Conservation (phyloP, 2,888 invertebrate species). For the Ormia ochracea region DNA sequence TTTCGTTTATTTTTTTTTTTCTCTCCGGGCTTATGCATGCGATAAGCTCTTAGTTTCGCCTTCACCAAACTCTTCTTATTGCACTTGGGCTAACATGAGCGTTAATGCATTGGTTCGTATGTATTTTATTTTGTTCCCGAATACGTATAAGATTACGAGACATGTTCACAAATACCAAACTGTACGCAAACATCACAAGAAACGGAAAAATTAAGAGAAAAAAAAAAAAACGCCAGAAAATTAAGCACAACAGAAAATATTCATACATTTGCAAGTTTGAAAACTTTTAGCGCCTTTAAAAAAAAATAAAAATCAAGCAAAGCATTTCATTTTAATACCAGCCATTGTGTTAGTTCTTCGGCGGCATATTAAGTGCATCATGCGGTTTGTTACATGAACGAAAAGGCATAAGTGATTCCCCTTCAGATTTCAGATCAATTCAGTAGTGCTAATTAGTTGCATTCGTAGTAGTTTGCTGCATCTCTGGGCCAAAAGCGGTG, state of each 20-base stretch:
- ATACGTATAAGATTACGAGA: constrained; percentile 57
- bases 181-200: constrained; percentile 39
- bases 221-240: constrained; percentile 18
- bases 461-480: too few relatives aligned
- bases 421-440: too few relatives aligned
- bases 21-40: constrained; percentile 53
- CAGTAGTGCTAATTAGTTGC: too few relatives aligned
- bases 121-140: constrained; percentile 17
- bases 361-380: neutral
- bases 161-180: constrained; percentile 61
- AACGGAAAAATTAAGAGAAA: neutral
- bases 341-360: neutral
- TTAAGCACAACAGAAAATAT: constrained; percentile 56
- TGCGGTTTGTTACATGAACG: neutral
- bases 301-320: neutral
- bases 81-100: neutral
- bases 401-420: too few relatives aligned
- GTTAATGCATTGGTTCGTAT: neutral
- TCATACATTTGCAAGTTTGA: constrained; percentile 62
- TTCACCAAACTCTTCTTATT: constrained; percentile 14
- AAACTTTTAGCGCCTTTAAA: constrained; percentile 62
- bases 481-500: too few relatives aligned
- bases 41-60: constrained; percentile 57
- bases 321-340: constrained; percentile 12
- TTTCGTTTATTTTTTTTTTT: constrained; percentile 16